Percentiles rank a stretch among this genome's conserved stretches.
These are phyloP conservation scores for Hipposideros armiger DNA, from an alignment of 2,113 vertebrate genomes.

Conservation along the genomic window DNA sequence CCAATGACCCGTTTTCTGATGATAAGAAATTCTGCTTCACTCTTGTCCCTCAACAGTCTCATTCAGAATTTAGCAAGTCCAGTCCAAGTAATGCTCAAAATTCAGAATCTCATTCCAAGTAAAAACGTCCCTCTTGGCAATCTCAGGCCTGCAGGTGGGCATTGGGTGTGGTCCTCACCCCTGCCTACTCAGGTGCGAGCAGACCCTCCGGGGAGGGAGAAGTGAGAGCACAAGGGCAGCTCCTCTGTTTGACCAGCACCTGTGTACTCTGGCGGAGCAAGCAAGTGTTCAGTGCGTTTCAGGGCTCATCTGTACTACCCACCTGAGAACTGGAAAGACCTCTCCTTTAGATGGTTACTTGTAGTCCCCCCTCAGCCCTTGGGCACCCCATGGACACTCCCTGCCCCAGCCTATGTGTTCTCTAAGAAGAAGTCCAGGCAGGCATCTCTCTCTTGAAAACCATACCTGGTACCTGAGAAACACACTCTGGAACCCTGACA, in stretches of 20 bases:
- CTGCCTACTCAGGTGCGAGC: neutral
- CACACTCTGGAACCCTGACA: too few species aligned
- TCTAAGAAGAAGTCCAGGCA: neutral
- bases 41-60: too few species aligned
- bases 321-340: too few species aligned
- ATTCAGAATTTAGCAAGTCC: neutral
- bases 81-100: neutral
- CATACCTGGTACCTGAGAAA: neutral
- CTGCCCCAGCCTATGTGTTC: fast-evolving
- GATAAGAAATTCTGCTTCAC: fast-evolving
- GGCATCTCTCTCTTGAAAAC: neutral
- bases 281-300: neutral
- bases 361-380: fast-evolving
- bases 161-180: too few species aligned
- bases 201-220: neutral
- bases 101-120: neutral
- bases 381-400: neutral
- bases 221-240: neutral
- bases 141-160: too few species aligned
- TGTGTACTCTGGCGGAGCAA: fast-evolving
- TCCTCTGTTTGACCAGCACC: neutral
- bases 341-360: too few species aligned
- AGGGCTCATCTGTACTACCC: neutral
- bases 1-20: neutral
- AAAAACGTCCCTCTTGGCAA: fast-evolving